Percentiles rank a stretch among this genome's conserved stretches.
Evolutionary conservation across 2,113 vertebrate species (phyloP).

Genomic region (Himantopus leucocephalus): DNA sequence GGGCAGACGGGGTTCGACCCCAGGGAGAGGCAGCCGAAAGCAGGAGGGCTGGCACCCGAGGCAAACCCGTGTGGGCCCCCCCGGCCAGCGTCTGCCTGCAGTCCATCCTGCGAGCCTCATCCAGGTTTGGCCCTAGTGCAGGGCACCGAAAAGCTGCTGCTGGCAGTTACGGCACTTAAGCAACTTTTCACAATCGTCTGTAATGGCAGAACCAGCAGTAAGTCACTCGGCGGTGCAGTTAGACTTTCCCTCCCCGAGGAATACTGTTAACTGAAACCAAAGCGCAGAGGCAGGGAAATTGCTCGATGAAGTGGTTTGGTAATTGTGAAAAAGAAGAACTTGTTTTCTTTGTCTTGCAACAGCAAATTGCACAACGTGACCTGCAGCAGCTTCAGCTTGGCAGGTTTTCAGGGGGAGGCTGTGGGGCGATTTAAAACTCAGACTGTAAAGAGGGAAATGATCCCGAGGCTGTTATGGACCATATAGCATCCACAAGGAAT

Average conservation of each 20-base stretch:
- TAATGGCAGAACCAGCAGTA: neutral
- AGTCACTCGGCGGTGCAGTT: neutral
- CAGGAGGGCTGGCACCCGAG: accelerated
- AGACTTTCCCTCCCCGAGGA: constrained; percentile 13
- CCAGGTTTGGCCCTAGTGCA: neutral
- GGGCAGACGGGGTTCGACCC: accelerated
- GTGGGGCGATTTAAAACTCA: neutral
- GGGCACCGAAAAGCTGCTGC: neutral
- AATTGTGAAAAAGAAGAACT: constrained; percentile 62
- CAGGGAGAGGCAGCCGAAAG: neutral
- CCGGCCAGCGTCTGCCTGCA: neutral
- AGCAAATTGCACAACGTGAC: constrained; percentile 28
- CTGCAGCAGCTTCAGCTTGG: neutral
- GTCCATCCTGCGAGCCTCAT: accelerated
- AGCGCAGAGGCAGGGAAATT: constrained; percentile 26
- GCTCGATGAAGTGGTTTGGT: constrained; percentile 49
- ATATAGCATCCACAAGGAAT: neutral
- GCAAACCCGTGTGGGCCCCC: accelerated
- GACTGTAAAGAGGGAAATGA: neutral
- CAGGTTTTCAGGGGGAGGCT: neutral
- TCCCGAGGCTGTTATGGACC: accelerated
- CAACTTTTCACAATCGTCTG: neutral
- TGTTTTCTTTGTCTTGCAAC: constrained; percentile 61
- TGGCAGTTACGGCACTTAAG: neutral
- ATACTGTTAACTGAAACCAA: constrained; percentile 29